phyloP scores from a whole-genome alignment of 2,888 invertebrate genomes.

The Onthophagus sagittarius region DNA sequence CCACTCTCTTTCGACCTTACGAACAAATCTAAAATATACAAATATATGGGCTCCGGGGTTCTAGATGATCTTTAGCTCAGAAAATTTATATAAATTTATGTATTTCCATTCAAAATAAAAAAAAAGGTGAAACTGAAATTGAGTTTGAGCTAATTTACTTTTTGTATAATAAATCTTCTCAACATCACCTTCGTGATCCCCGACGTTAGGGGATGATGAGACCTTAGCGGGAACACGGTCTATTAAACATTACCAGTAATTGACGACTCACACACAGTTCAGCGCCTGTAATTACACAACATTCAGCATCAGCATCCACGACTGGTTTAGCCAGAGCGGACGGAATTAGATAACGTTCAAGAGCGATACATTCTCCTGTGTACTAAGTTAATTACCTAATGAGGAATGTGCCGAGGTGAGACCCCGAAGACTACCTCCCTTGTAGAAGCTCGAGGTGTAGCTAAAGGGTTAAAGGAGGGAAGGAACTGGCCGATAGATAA shows the following conservation, averaged over 20 bases:
- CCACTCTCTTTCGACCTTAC: background rate
- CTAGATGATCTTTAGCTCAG: too few relatives aligned
- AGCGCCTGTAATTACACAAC: background rate
- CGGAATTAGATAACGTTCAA: slow-evolving; percentile 22
- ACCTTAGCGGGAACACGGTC: background rate
- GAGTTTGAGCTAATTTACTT: too few relatives aligned
- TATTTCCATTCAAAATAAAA: too few relatives aligned
- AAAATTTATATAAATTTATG: too few relatives aligned
- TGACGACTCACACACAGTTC: background rate
- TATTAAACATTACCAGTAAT: background rate
- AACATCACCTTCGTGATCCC: background rate
- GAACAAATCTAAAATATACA: background rate
- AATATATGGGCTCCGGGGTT: too few relatives aligned
- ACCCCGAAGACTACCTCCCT: slow-evolving; percentile 5
- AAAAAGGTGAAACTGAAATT: too few relatives aligned
- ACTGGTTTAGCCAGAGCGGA: slow-evolving; percentile 11
- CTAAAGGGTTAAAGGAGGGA: slow-evolving; percentile 3
- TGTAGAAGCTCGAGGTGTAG: background rate
- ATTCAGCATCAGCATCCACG: slow-evolving; percentile 4
- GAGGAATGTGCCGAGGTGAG: slow-evolving; percentile 31
- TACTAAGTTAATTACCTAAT: slow-evolving; percentile 34
- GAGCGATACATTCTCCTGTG: slow-evolving; percentile 21
- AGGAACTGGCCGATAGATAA: background rate
- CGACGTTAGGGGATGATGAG: background rate
- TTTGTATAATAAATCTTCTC: background rate